Base-by-base conservation (phyloP, 2,797 vertebrate species). In the Galagoides demidoff region DNA sequence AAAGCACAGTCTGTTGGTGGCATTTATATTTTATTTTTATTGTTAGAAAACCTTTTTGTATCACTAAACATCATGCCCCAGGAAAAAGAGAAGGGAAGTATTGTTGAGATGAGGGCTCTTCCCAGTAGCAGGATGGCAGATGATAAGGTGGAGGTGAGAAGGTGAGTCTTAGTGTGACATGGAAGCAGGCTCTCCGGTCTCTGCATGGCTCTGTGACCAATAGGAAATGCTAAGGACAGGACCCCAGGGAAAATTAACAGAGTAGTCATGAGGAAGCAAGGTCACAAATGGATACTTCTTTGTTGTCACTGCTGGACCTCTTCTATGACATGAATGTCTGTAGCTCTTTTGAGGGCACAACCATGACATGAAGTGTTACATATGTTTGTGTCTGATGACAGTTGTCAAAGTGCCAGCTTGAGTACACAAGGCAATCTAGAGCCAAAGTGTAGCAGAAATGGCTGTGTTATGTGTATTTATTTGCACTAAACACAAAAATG, bases 11-110 rank as follows among this genome's bases (percentile, higher is more conserved):
- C 39, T 37, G 61, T 81, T 43, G 31, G 82, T 64, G 61, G 61
- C 14, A 7, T 90, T 91, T 37, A 61, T 59, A 31, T 61, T 89
- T 87, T 43, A 55, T 76, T 81, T 87, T 57, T 77, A 85, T 73
- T 77, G 19, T 92, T 73, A 29, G 63, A 71, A 94, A 94, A n/a
- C 19, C 49, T 78, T 95, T 87, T 90, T 61, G 61, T 73, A 23
- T 16, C 64, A 25, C 31, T 45, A 84, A 83, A 52, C 61, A 14
- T 39, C 64, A 55, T 74, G 76, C 52, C 37, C 57, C 22, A 25
- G 27, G 37, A 70, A 39, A 61, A 85, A 85, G 77, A 74, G 45
- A 63, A 52, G 10, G 55, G 61, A 73, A 61, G 34, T 20, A 3
- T 43, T 63, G 34, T 31, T 37, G 78, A 84, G 73, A 14, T 22